Percentiles rank a stretch among this genome's conserved stretches.
phyloP scores from a whole-genome alignment of 2,113 vertebrate genomes.

The Hymenochirus boettgeri region DNA sequence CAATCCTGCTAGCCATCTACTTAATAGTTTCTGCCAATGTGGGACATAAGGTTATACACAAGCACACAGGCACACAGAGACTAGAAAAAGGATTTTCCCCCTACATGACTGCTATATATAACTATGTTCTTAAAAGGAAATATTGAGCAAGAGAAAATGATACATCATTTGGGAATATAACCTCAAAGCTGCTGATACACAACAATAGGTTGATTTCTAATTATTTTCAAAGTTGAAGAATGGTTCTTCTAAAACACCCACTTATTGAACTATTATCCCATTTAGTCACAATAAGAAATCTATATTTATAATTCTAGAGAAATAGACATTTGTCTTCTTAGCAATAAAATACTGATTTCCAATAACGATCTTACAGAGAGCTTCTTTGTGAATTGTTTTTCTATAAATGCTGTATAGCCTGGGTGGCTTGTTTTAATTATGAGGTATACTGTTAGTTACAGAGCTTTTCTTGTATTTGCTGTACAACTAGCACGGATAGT shows the following conservation, averaged over 20 bases:
- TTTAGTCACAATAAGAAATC: conserved; percentile 32
- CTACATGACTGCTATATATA: conserved; percentile 6
- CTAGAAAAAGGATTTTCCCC: not conserved
- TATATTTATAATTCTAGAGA: conserved; percentile 17
- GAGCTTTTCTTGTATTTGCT: conserved; percentile 19
- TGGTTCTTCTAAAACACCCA: conserved; percentile 13
- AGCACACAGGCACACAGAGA: not conserved
- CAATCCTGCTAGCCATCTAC: not conserved
- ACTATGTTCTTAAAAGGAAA: not conserved
- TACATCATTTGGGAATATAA: conserved; percentile 6
- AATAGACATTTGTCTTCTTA: conserved; percentile 23
- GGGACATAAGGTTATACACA: not conserved
- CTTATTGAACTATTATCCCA: conserved; percentile 26
- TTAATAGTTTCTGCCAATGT: not conserved
- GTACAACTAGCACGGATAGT: not conserved
- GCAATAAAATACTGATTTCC: conserved; percentile 18
- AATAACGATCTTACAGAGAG: conserved; percentile 18
- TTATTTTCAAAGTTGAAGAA: conserved; percentile 22
- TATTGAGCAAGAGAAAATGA: not conserved
- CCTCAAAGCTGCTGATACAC: conserved; percentile 19
- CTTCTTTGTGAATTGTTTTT: conserved; percentile 17
- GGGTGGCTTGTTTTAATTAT: conserved; percentile 33
- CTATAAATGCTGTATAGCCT: conserved; percentile 25
- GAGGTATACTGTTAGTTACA: conserved; percentile 22
- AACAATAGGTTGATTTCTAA: conserved; percentile 21